Evolutionary conservation across 1,140 invertebrate genomes (phyloP).

Genomic region (Harpegnathos saltator): DNA sequence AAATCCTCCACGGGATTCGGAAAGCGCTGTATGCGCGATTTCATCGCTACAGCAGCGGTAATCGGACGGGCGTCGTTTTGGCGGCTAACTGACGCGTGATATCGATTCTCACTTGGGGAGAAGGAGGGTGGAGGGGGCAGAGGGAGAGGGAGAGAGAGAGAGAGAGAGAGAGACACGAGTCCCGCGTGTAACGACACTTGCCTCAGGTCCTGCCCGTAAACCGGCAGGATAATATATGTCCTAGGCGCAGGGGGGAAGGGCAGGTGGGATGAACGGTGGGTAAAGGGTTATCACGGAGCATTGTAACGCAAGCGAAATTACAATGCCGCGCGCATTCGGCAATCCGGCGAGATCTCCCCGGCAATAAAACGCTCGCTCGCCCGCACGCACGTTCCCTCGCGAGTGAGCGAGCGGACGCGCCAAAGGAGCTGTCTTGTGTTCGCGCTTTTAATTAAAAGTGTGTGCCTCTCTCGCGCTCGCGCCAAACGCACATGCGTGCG

Average conservation of each 20-base stretch:
- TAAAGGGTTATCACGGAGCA: constrained; percentile 44
- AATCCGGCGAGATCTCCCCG: constrained; percentile 9
- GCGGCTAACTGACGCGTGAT: constrained; percentile 7
- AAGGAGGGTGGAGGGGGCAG: neutral
- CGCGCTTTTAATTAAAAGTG: constrained; percentile 57
- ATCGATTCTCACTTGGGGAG: neutral
- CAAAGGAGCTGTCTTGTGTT: constrained; percentile 31
- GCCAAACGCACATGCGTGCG: constrained; percentile 21
- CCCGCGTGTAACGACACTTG: constrained; percentile 40
- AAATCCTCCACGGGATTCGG: neutral
- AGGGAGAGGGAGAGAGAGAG: neutral
- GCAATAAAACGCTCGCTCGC: constrained; percentile 20
- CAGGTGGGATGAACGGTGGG: neutral
- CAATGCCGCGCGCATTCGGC: constrained; percentile 46
- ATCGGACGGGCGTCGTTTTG: constrained; percentile 6
- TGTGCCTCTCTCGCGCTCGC: neutral
- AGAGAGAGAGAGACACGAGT: constrained; percentile 3
- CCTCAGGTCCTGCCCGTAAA: constrained; percentile 49
- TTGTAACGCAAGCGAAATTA: constrained; percentile 50
- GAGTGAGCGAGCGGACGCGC: neutral
- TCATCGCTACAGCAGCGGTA: neutral
- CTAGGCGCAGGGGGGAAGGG: neutral
- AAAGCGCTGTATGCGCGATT: neutral
- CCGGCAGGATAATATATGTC: constrained; percentile 43
- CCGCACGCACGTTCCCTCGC: no score